Conservation (phyloP, 2,113 vertebrate species). For the Mugil cephalus region DNA sequence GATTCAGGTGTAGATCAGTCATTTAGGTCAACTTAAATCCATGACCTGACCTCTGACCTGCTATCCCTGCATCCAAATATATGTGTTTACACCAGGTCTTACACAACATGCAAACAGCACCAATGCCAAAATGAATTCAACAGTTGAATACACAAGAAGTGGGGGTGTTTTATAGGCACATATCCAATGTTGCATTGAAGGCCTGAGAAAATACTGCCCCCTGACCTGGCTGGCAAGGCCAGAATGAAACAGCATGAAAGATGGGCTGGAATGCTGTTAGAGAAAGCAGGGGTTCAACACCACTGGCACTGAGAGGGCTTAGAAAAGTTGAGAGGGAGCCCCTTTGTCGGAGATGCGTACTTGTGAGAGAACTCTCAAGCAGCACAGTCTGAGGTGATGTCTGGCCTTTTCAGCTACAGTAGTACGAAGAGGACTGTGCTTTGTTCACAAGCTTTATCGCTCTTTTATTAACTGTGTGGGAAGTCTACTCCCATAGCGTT, state of each 20-base stretch:
- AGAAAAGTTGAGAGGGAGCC: constrained; percentile 62
- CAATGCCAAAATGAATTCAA: background rate
- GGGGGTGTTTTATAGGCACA: constrained; percentile 23
- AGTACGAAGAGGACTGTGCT: constrained; percentile 45
- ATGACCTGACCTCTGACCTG: background rate
- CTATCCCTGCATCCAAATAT: background rate
- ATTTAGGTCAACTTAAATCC: too few relatives aligned
- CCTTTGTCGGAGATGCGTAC: constrained; percentile 60
- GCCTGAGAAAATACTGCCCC: constrained; percentile 80
- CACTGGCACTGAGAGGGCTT: constrained; percentile 61
- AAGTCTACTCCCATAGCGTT: constrained; percentile 59
- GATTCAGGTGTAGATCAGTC: background rate
- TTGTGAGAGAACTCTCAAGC: constrained; percentile 73
- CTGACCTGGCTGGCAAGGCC: constrained; percentile 76
- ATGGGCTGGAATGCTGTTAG: constrained; percentile 71
- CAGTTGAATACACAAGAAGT: constrained; percentile 1
- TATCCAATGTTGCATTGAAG: constrained; percentile 50
- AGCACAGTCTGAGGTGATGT: constrained; percentile 60
- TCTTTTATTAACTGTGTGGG: constrained; percentile 73
- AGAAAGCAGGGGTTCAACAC: constrained; percentile 72
- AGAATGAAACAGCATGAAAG: constrained; percentile 77
- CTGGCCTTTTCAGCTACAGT: constrained; percentile 73
- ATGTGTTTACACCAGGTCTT: background rate
- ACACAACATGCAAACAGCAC: constrained; percentile 7
- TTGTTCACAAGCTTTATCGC: constrained; percentile 66